Evolutionary conservation across 2,113 vertebrate genomes (phyloP).

Genomic region (Ahaetulla prasina): DNA sequence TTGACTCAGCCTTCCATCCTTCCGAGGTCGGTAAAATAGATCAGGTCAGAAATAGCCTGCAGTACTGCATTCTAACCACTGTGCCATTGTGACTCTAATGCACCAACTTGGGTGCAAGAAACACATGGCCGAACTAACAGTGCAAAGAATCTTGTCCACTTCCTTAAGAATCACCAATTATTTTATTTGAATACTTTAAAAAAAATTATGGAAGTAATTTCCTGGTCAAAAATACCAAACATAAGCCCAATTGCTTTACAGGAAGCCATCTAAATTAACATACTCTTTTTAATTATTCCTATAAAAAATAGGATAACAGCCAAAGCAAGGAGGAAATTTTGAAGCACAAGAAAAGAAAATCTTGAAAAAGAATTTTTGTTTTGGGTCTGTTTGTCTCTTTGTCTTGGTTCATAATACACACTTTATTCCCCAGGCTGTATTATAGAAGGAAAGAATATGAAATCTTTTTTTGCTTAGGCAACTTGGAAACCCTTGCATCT

Average conservation of each 20-base stretch:
- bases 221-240: slow-evolving; percentile 25
- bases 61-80: no score
- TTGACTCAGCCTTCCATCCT: no score
- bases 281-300: neutral
- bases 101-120: neutral
- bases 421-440: neutral
- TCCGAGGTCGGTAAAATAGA: no score
- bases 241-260: slow-evolving; percentile 28
- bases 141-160: neutral
- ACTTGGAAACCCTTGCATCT: slow-evolving; percentile 37
- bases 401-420: neutral
- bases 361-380: neutral
- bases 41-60: no score
- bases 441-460: fast-evolving
- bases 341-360: slow-evolving; percentile 19
- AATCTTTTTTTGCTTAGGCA: slow-evolving; percentile 46
- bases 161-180: neutral
- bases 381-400: slow-evolving; percentile 4
- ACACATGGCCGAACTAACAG: neutral
- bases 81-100: no score
- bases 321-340: neutral
- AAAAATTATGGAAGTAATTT: slow-evolving; percentile 40
- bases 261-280: neutral
- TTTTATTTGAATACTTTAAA: neutral
- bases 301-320: slow-evolving; percentile 9